Percentiles rank a stretch among this genome's conserved stretches.
Evolutionary conservation across 2,113 vertebrate genomes (phyloP).

Genomic region (Brachyistius frenatus): DNA sequence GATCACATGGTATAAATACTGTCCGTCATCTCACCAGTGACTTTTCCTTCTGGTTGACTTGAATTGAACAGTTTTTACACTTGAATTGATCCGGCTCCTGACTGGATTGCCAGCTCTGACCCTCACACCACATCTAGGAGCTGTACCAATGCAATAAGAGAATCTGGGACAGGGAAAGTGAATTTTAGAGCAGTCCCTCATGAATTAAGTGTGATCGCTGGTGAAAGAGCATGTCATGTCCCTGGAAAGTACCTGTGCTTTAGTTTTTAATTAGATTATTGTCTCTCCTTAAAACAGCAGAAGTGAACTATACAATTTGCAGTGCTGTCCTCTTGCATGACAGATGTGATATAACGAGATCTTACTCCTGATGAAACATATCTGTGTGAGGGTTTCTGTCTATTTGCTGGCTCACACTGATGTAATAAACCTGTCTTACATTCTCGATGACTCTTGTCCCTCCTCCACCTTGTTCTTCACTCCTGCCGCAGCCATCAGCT

Average conservation of each 20-base stretch:
- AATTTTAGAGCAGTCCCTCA: conserved; percentile 41
- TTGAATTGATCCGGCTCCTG: conserved; percentile 32
- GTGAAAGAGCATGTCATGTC: conserved; percentile 15
- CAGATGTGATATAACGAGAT: conserved; percentile 39
- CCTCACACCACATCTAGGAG: conserved; percentile 12
- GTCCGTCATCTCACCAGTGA: neutral
- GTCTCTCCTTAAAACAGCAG: conserved; percentile 28
- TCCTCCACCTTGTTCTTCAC: conserved; percentile 38
- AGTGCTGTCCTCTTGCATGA: conserved; percentile 11
- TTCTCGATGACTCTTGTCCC: conserved; percentile 54
- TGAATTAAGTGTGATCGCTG: conserved; percentile 52
- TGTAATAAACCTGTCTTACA: conserved; percentile 66
- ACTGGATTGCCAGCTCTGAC: conserved; percentile 15
- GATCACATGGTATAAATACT: neutral
- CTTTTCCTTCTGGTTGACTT: neutral
- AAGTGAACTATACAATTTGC: conserved; percentile 35
- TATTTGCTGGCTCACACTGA: conserved; percentile 52
- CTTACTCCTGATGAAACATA: conserved; percentile 45
- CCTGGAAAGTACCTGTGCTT: conserved; percentile 17
- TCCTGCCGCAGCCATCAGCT: conserved; percentile 56
- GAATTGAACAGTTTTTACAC: conserved; percentile 17
- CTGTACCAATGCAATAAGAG: neutral
- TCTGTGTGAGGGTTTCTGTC: conserved; percentile 41
- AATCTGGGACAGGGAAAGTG: conserved; percentile 31
- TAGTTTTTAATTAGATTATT: conserved; percentile 52